Conservation (phyloP, 2,113 vertebrate species). For the Callipepla californica region DNA sequence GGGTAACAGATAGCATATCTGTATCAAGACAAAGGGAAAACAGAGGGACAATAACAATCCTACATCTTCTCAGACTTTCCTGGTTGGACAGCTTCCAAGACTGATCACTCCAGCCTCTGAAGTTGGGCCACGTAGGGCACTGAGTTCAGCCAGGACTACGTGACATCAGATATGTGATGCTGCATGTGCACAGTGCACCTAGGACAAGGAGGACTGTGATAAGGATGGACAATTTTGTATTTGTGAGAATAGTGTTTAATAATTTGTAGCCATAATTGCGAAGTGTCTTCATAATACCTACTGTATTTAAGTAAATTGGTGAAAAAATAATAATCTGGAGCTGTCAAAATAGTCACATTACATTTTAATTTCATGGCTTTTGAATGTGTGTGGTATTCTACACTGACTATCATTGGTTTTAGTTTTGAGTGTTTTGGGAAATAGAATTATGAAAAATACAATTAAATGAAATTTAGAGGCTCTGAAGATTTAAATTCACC, state of each 20-base stretch:
- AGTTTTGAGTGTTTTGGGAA: background rate
- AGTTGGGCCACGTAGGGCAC: background rate
- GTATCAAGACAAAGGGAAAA: background rate
- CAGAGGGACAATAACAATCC: background rate
- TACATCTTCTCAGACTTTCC: background rate
- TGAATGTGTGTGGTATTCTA: background rate
- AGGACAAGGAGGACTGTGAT: background rate
- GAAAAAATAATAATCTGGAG: background rate
- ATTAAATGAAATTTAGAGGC: background rate
- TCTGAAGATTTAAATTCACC: background rate
- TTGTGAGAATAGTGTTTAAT: background rate
- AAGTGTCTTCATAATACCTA: background rate
- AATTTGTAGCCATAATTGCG: fast-evolving
- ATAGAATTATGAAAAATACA: background rate
- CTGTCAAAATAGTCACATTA: background rate
- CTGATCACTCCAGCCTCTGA: no score
- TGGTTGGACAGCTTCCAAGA: background rate
- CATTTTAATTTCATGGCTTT: background rate
- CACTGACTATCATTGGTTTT: background rate
- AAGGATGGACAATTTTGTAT: background rate
- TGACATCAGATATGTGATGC: background rate
- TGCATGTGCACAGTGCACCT: background rate
- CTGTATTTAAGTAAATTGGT: background rate
- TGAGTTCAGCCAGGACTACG: background rate
- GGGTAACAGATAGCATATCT: background rate